phyloP scores from a whole-genome alignment of 2,888 invertebrate genomes.

The Morinoia aosen region DNA sequence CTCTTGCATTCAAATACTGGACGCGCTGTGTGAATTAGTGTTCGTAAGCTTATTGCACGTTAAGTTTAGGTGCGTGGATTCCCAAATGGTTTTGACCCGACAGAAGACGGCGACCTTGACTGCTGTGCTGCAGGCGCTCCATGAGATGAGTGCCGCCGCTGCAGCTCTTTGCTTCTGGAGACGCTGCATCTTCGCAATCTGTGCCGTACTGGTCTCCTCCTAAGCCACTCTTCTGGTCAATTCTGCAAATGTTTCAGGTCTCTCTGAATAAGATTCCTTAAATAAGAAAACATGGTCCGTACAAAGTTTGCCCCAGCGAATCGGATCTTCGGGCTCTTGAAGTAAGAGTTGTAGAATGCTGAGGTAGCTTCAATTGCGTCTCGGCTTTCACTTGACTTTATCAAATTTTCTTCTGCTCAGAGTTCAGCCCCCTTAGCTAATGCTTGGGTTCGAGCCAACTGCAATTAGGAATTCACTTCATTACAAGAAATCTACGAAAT shows the following conservation, averaged over 20 bases:
- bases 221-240: neutral
- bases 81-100: conserved; percentile 49
- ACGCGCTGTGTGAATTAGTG: conserved; percentile 3
- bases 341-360: neutral
- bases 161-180: neutral
- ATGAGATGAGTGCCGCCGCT: neutral
- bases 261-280: neutral
- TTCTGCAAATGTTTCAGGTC: neutral
- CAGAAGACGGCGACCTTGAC: conserved; percentile 46
- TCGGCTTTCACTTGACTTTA: neutral
- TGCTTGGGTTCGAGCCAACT: neutral
- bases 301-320: neutral
- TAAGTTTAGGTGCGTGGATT: conserved; percentile 18
- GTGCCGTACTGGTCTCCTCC: neutral
- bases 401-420: neutral
- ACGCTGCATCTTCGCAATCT: neutral
- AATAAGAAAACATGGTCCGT: neutral
- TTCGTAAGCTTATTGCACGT: conserved; percentile 27
- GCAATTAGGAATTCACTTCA: neutral
- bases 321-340: neutral
- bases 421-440: neutral
- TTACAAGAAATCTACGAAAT: neutral
- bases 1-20: conserved; percentile 12
- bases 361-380: neutral
- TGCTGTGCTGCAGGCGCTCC: conserved; percentile 18